Conservation (phyloP, 2,888 invertebrate genomes). For the Sturmia bella region DNA sequence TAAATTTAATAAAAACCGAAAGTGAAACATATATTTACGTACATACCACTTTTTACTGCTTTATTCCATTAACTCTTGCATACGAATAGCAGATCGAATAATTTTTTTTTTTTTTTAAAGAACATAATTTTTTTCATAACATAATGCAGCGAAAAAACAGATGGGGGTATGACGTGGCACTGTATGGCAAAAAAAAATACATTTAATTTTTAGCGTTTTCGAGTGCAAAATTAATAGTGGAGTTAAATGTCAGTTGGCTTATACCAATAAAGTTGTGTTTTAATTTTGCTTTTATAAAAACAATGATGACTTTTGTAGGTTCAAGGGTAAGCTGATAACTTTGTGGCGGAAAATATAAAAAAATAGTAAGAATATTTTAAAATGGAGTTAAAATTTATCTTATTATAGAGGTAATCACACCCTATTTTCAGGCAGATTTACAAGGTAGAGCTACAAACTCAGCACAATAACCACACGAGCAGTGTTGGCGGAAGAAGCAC, state of each 20-base stretch:
- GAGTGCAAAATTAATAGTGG: conserved; percentile 5
- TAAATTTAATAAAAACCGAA: conserved; percentile 64
- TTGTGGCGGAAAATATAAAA: too few species aligned
- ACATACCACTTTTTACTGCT: conserved; percentile 29
- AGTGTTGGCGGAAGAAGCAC: too few species aligned
- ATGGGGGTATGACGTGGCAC: conserved; percentile 62
- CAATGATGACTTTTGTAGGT: conserved; percentile 51
- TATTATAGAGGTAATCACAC: too few species aligned
- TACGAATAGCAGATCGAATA: conserved; percentile 2
- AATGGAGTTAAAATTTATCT: too few species aligned
- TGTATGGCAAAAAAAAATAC: conserved; percentile 23
- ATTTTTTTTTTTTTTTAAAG: conserved; percentile 4
- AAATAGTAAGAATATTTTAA: too few species aligned
- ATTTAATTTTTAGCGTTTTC: conserved; percentile 24
- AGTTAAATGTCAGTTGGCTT: neutral
- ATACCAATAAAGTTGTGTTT: neutral
- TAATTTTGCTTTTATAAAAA: too few species aligned
- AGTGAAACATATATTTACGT: conserved; percentile 50
- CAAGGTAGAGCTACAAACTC: too few species aligned
- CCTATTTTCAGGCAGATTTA: too few species aligned
- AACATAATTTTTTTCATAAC: too few species aligned
- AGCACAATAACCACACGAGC: too few species aligned
- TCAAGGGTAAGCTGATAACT: conserved; percentile 28
- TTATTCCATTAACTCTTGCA: conserved; percentile 4
- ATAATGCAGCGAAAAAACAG: conserved; percentile 7